phyloP scores from a whole-genome alignment of 2,888 invertebrate species.

The Glomeris marginata region DNA sequence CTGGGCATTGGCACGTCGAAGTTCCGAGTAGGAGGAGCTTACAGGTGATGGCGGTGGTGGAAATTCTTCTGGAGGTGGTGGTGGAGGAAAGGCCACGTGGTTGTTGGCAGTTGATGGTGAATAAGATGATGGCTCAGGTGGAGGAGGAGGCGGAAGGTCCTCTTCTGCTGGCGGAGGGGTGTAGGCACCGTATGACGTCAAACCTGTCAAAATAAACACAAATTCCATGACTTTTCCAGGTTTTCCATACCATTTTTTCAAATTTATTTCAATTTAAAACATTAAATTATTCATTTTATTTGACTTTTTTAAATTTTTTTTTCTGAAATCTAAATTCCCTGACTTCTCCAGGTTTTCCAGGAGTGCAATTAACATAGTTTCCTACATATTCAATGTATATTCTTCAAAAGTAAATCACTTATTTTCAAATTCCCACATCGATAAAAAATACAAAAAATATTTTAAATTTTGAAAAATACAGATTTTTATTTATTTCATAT shows the following conservation, averaged over 20 bases:
- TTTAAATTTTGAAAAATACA: too few species aligned
- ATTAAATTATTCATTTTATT: not conserved
- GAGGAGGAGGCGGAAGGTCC: slow-evolving; percentile 31
- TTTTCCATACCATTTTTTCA: not conserved
- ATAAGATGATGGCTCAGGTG: slow-evolving; percentile 35
- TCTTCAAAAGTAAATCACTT: too few species aligned
- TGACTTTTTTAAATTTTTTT: too few species aligned
- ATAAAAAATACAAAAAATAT: too few species aligned
- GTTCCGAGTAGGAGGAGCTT: slow-evolving; percentile 40
- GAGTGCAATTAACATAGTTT: too few species aligned
- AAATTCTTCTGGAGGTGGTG: slow-evolving; percentile 46
- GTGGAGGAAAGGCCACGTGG: slow-evolving; percentile 30
- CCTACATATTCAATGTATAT: too few species aligned
- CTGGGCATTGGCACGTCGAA: slow-evolving; percentile 15
- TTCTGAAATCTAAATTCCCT: too few species aligned
- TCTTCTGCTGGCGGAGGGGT: slow-evolving; percentile 16
- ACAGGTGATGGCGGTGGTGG: slow-evolving; percentile 77
- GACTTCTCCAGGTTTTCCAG: too few species aligned
- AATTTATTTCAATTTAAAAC: not conserved
- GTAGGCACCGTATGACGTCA: slow-evolving; percentile 14
- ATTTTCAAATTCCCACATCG: too few species aligned
- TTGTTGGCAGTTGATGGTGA: slow-evolving; percentile 21
- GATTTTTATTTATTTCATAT: too few species aligned
- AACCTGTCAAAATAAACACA: slow-evolving; percentile 10
- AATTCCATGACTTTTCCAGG: too few species aligned